Evolutionary conservation across 1,140 invertebrate genomes (phyloP).

Genomic region (Drosophila dunni): DNA sequence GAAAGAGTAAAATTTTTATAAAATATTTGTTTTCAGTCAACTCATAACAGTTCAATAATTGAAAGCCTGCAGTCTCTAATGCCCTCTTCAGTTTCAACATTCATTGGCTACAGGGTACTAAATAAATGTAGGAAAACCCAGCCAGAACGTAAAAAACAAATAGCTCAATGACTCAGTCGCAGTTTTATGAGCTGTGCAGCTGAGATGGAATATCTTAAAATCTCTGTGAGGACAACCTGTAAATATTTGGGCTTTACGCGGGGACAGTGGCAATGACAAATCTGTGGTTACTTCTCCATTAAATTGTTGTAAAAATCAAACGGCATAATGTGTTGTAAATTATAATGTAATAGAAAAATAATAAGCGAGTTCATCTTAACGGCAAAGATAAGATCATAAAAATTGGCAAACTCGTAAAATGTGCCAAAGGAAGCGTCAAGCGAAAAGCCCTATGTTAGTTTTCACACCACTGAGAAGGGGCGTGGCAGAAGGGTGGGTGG

Average conservation of each 20-base stretch:
- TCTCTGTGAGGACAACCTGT: slow-evolving; percentile 51
- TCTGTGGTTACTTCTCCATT: slow-evolving; percentile 55
- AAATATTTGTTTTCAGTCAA: too few relatives aligned
- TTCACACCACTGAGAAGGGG: slow-evolving; percentile 56
- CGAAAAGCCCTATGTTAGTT: slow-evolving; percentile 68
- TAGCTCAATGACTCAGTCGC: slow-evolving; percentile 60
- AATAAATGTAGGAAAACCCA: background rate
- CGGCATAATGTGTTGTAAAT: slow-evolving; percentile 64
- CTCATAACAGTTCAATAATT: too few relatives aligned
- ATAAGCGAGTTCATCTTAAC: slow-evolving; percentile 65
- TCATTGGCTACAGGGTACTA: background rate
- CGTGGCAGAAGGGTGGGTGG: background rate
- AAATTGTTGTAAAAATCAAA: slow-evolving; percentile 72
- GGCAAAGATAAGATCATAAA: slow-evolving; percentile 71
- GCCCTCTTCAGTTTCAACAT: background rate
- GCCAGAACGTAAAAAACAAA: slow-evolving; percentile 66
- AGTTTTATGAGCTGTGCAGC: slow-evolving; percentile 55
- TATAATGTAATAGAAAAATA: slow-evolving; percentile 79
- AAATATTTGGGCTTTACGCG: slow-evolving; percentile 68
- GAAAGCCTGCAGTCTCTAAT: background rate
- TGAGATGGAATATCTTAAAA: slow-evolving; percentile 16
- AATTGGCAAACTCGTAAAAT: slow-evolving; percentile 67
- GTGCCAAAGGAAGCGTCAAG: slow-evolving; percentile 25
- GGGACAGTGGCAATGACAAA: slow-evolving; percentile 55
- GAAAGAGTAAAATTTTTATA: too few relatives aligned